Conservation (phyloP, 2,113 vertebrate species). For the Python bivittatus region DNA sequence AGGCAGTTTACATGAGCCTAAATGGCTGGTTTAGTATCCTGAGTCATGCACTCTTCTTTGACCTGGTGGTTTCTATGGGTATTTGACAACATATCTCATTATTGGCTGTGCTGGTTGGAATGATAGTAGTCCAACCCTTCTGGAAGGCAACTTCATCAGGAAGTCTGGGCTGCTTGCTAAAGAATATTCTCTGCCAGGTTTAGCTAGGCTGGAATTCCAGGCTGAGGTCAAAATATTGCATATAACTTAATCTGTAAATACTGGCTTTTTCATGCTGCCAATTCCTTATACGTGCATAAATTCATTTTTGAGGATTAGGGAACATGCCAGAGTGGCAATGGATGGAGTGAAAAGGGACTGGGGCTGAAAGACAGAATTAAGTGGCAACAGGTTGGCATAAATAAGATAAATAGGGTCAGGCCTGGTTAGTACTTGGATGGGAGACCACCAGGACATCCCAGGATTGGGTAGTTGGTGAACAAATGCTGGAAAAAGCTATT, state of each 20-base stretch:
- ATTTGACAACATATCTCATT: neutral
- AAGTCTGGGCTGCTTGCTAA: neutral
- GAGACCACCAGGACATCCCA: neutral
- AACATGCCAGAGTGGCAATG: neutral
- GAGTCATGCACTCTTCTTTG: neutral
- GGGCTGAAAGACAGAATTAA: neutral
- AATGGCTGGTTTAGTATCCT: neutral
- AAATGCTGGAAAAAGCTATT: neutral
- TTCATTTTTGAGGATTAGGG: neutral
- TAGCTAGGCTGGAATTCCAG: neutral
- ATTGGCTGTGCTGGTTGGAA: neutral
- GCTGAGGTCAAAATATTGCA: neutral
- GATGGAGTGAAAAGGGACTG: neutral
- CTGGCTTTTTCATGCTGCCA: neutral
- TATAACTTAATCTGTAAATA: neutral
- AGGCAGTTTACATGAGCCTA: neutral
- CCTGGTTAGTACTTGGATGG: neutral
- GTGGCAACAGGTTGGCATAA: neutral
- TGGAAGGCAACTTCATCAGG: neutral
- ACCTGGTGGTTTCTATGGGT: neutral
- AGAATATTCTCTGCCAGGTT: neutral
- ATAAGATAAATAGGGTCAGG: neutral
- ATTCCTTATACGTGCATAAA: neutral
- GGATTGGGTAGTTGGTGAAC: neutral
- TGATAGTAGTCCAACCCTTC: neutral